Percentiles rank a stretch among this genome's conserved stretches.
Evolutionary conservation across 2,888 invertebrate genomes (phyloP).

Genomic region (Pollenia griseotomentosa): DNA sequence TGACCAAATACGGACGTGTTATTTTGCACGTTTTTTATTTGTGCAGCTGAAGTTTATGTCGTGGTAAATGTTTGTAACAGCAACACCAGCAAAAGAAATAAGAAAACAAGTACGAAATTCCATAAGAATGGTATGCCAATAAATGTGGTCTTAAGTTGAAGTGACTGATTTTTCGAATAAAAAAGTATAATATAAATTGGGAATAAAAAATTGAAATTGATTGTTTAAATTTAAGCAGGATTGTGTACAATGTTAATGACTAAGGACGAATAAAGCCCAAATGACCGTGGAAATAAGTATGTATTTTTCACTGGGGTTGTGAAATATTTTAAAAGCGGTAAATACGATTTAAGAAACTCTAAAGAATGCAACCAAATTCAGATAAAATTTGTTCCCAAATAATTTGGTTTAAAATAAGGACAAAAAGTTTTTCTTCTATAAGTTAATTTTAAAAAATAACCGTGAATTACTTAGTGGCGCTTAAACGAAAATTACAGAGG

Average conservation of each 20-base stretch:
- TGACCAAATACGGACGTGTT: conserved; percentile 58
- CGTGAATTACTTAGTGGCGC: too few species aligned
- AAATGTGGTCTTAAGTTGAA: conserved; percentile 42
- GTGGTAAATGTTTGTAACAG: conserved; percentile 43
- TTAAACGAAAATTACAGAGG: too few species aligned
- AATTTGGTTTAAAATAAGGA: too few species aligned
- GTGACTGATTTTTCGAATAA: conserved; percentile 29
- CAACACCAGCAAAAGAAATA: neutral
- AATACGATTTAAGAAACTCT: neutral
- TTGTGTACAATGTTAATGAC: conserved; percentile 29
- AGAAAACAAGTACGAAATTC: conserved; percentile 2
- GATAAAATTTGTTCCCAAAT: neutral
- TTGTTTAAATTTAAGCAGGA: conserved; percentile 35
- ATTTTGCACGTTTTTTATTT: conserved; percentile 56
- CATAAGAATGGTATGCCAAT: conserved; percentile 25
- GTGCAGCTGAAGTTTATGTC: conserved; percentile 37
- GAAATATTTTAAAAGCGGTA: neutral
- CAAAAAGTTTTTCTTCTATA: too few species aligned
- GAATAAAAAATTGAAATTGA: conserved; percentile 39
- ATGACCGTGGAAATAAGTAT: neutral
- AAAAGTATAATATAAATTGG: neutral
- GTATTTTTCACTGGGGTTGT: neutral
- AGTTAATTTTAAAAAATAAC: too few species aligned
- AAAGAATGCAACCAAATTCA: conserved; percentile 7
- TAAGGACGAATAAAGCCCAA: conserved; percentile 11